These are phyloP conservation scores for Icerya purchasi DNA, from an alignment of 2,888 invertebrate genomes.

Conservation along the genomic window DNA sequence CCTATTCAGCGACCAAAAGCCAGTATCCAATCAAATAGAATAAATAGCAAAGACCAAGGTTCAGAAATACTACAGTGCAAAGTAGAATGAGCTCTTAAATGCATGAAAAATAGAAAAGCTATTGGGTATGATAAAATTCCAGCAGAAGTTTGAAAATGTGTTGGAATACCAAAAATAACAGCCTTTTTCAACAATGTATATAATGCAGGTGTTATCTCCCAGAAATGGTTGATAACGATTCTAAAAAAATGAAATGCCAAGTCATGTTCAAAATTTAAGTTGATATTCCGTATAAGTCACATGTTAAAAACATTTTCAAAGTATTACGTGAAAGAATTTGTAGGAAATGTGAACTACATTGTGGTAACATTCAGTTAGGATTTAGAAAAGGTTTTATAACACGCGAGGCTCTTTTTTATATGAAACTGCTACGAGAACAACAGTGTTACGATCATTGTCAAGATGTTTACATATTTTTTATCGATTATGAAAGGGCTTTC, in stretches of 20 bases:
- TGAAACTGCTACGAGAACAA: background rate
- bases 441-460: background rate
- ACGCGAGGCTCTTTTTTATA: background rate
- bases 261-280: background rate
- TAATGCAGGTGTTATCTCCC: background rate
- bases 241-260: background rate
- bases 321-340: background rate
- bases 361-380: background rate
- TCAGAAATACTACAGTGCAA: background rate
- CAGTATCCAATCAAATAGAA: background rate
- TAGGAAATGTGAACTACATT: background rate
- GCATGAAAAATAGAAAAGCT: background rate
- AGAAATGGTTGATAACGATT: background rate
- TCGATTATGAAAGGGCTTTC: background rate
- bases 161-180: background rate
- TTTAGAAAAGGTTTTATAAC: background rate
- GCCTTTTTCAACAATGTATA: background rate
- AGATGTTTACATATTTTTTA: background rate
- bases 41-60: background rate
- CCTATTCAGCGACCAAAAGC: background rate
- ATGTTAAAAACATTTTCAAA: background rate
- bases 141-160: background rate
- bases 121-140: background rate
- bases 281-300: background rate
- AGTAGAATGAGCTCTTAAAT: background rate